Evolutionary conservation across 2,888 invertebrate genomes (phyloP).

Genomic region (Nowickia ferox): DNA sequence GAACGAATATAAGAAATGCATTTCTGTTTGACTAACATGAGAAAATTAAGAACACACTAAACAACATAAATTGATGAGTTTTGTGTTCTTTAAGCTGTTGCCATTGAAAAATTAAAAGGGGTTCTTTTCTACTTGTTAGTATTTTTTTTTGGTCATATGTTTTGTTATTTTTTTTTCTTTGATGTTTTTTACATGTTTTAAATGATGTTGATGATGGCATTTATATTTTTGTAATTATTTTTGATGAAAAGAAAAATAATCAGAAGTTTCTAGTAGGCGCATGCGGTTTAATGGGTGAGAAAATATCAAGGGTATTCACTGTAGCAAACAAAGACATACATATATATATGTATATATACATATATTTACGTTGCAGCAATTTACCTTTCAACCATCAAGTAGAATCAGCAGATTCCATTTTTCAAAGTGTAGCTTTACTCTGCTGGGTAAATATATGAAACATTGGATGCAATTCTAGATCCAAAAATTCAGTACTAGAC

Average conservation of each 20-base stretch:
- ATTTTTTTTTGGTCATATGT: conserved; percentile 6
- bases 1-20: conserved; percentile 39
- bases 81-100: conserved; percentile 74
- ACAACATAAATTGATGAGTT: conserved; percentile 79
- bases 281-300: conserved; percentile 1
- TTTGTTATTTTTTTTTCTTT: background rate
- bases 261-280: background rate
- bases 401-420: no score
- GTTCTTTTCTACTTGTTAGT: conserved; percentile 16
- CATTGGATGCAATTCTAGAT: no score
- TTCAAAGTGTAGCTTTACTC: no score
- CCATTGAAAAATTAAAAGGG: conserved; percentile 51
- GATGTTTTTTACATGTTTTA: conserved; percentile 34
- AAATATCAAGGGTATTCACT: conserved; percentile 34
- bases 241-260: conserved; percentile 2
- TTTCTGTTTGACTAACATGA: conserved; percentile 23
- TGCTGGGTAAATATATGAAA: no score
- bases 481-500: no score
- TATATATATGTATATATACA: no score
- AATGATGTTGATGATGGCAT: conserved; percentile 47
- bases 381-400: no score
- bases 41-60: conserved; percentile 28
- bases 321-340: background rate
- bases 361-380: no score
- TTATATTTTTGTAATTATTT: conserved; percentile 26